These are phyloP conservation scores for Malthinus flaveolus DNA, from an alignment of 2,888 invertebrate genomes.

Conservation along the genomic window DNA sequence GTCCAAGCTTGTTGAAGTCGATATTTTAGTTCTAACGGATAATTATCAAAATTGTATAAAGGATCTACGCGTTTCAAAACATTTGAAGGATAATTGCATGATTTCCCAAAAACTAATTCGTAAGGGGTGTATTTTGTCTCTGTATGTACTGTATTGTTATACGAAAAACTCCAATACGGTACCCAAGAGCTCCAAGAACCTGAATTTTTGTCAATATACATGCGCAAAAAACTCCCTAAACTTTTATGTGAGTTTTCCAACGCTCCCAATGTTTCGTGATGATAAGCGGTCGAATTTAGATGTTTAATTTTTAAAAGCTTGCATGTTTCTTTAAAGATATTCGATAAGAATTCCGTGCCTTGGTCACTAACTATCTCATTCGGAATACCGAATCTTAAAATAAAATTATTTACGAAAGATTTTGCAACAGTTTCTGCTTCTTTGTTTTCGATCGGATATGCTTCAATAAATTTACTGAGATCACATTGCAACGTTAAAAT, in stretches of 20 bases:
- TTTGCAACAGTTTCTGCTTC: conserved; percentile 7
- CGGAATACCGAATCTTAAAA: conserved; percentile 29
- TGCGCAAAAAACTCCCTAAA: conserved; percentile 28
- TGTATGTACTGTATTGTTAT: conserved; percentile 32
- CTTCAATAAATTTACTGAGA: conserved; percentile 14
- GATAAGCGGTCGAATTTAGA: no score
- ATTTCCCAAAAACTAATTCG: conserved; percentile 31
- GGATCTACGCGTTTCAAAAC: no score
- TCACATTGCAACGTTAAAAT: conserved; percentile 28
- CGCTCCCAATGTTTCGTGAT: conserved; percentile 13
- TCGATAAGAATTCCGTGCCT: conserved; percentile 22
- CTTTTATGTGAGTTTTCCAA: conserved; percentile 31
- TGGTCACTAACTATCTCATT: conserved; percentile 24
- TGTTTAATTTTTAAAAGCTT: conserved; percentile 22
- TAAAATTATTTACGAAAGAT: conserved; percentile 29
- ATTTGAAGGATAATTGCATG: conserved; percentile 23
- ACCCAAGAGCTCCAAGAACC: conserved; percentile 32
- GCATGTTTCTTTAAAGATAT: conserved; percentile 19
- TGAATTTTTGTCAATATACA: conserved; percentile 10
- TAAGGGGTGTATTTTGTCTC: conserved; percentile 33
- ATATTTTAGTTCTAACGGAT: conserved; percentile 33
- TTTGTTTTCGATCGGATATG: background rate
- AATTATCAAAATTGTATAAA: conserved; percentile 29
- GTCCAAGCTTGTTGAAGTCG: conserved; percentile 23
- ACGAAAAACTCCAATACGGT: conserved; percentile 34